A percentile compares a stretch with the other conserved stretches of the same genome.
Evolutionary conservation across 2,797 vertebrate genomes (phyloP).

Genomic region (Neostethus bicornis): DNA sequence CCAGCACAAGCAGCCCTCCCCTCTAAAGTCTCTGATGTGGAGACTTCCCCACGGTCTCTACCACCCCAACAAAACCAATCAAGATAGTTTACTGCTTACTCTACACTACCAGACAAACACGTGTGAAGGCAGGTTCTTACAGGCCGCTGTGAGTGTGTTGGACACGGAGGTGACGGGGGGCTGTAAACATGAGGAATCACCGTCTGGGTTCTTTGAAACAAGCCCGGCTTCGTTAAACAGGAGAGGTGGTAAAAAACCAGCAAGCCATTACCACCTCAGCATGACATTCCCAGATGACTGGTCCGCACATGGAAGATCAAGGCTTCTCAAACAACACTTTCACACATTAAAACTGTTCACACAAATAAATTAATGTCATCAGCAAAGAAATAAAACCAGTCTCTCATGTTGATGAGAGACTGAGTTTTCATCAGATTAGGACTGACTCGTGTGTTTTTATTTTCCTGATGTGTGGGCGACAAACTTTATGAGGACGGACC

Average conservation of each 20-base stretch:
- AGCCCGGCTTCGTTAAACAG: constrained; percentile 41
- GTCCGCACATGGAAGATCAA: constrained; percentile 41
- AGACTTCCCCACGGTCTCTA: constrained; percentile 16
- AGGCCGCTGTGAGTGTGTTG: constrained; percentile 43
- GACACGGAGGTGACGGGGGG: constrained; percentile 1
- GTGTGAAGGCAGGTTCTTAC: constrained; percentile 61
- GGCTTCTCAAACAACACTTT: constrained; percentile 16
- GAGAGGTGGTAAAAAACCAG: constrained; percentile 34
- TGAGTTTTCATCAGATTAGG: neutral
- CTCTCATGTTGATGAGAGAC: constrained; percentile 6
- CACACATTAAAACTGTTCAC: too few species aligned
- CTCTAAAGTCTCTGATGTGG: constrained; percentile 23
- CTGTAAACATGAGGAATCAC: constrained; percentile 59
- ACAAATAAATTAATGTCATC: constrained; percentile 17
- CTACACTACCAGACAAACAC: constrained; percentile 45
- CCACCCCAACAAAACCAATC: constrained; percentile 32
- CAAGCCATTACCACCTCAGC: constrained; percentile 42
- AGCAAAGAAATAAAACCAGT: constrained; percentile 30
- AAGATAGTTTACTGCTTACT: constrained; percentile 53
- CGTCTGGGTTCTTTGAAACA: constrained; percentile 64
- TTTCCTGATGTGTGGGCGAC: constrained; percentile 28
- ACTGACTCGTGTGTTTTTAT: constrained; percentile 16
- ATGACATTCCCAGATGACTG: constrained; percentile 31
- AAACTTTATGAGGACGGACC: constrained; percentile 55
- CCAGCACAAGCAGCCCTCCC: constrained; percentile 27